phyloP scores from a whole-genome alignment of 2,797 vertebrate species.

The Manis pentadactyla region DNA sequence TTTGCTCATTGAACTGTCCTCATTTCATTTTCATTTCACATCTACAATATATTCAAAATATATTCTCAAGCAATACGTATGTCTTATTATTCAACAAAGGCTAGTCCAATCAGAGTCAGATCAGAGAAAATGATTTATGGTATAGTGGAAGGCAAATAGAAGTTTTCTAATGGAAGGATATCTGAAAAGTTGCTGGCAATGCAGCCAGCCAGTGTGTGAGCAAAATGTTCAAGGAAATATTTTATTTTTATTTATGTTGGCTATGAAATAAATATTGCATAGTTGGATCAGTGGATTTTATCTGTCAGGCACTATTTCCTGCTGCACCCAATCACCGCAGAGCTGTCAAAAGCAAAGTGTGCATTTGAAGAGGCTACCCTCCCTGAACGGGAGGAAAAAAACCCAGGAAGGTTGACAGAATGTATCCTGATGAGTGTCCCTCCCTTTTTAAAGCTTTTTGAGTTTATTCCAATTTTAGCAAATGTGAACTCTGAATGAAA shows the following conservation, averaged over 20 bases:
- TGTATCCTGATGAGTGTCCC: neutral
- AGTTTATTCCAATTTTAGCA: slow-evolving; percentile 54
- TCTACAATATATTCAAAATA: neutral
- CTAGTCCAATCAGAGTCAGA: slow-evolving; percentile 41
- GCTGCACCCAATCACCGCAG: slow-evolving; percentile 49
- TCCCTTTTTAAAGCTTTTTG: slow-evolving; percentile 35
- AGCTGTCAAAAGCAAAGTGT: slow-evolving; percentile 63
- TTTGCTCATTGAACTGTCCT: neutral
- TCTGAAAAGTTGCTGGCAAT: slow-evolving; percentile 43
- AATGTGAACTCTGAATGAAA: slow-evolving; percentile 33
- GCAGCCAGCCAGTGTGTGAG: slow-evolving; percentile 12
- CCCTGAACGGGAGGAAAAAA: neutral
- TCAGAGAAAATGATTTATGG: neutral
- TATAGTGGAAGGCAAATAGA: neutral
- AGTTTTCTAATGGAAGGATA: slow-evolving; percentile 29
- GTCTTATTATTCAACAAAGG: slow-evolving; percentile 49
- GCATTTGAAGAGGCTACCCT: slow-evolving; percentile 38
- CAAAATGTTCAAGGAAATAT: slow-evolving; percentile 59
- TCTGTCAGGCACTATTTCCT: slow-evolving; percentile 67
- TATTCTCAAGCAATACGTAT: neutral
- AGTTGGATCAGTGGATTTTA: slow-evolving; percentile 69
- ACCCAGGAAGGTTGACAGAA: slow-evolving; percentile 17
- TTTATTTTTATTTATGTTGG: slow-evolving; percentile 77
- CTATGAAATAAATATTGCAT: slow-evolving; percentile 73
- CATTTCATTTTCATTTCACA: neutral